These are phyloP conservation scores for Cydia amplana DNA, from an alignment of 1,140 invertebrate species.

Conservation along the genomic window DNA sequence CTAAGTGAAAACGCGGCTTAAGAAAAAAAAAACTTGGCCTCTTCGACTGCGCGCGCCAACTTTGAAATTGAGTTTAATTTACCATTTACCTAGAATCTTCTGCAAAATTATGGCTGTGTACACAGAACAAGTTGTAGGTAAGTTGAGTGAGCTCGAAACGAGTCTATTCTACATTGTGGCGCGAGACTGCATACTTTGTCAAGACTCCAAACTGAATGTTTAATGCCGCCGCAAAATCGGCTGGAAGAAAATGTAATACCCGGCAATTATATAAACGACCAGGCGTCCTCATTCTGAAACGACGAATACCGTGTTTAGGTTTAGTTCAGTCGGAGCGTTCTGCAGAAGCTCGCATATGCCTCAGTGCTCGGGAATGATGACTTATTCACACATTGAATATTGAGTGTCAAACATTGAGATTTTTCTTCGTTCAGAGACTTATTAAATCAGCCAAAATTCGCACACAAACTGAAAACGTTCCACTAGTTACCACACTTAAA, in stretches of 20 bases:
- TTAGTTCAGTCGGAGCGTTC: background rate
- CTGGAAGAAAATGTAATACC: constrained; percentile 27
- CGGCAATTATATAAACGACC: constrained; percentile 25
- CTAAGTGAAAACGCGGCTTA: too few species aligned
- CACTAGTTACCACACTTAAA: too few species aligned
- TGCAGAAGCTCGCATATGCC: background rate
- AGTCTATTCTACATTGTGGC: constrained; percentile 14
- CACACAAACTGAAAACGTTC: too few species aligned
- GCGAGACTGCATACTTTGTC: constrained; percentile 24
- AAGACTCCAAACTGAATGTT: constrained; percentile 25
- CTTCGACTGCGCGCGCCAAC: too few species aligned
- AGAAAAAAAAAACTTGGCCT: too few species aligned
- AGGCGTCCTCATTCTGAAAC: background rate
- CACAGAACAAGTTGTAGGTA: background rate
- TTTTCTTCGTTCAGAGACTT: too few species aligned
- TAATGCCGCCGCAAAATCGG: constrained; percentile 15
- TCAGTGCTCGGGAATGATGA: too few species aligned
- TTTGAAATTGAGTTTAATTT: too few species aligned
- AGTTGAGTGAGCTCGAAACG: background rate
- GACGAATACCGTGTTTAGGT: background rate
- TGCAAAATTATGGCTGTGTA: background rate
- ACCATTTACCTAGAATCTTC: background rate
- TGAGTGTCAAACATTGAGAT: too few species aligned
- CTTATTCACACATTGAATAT: too few species aligned
- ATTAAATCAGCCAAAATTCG: too few species aligned